Evolutionary conservation across 2,888 invertebrate genomes (phyloP).

Genomic region (Dynastes maya): DNA sequence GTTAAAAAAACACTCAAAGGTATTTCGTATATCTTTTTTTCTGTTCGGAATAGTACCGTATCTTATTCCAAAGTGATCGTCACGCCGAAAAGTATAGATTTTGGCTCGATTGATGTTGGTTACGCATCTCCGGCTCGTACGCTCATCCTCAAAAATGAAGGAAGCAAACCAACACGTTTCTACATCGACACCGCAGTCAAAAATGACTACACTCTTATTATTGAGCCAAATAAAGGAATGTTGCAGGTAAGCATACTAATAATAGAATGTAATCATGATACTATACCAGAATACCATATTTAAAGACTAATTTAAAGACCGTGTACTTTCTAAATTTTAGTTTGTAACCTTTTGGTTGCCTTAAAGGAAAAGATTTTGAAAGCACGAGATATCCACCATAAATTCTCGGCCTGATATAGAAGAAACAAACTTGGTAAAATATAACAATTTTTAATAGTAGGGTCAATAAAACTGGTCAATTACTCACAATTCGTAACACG

Average conservation of each 20-base stretch:
- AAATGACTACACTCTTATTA: slow-evolving; percentile 67
- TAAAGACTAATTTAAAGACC: neutral
- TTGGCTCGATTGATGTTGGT: slow-evolving; percentile 69
- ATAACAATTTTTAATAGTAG: too few species aligned
- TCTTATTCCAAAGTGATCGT: slow-evolving; percentile 62
- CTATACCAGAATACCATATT: neutral
- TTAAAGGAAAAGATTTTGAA: too few species aligned
- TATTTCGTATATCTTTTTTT: neutral
- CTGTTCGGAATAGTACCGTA: slow-evolving; percentile 56
- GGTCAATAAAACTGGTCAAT: too few species aligned
- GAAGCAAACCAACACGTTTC: slow-evolving; percentile 67
- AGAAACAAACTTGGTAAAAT: too few species aligned
- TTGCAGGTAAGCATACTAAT: slow-evolving; percentile 58
- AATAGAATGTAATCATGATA: too few species aligned
- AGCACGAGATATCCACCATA: too few species aligned
- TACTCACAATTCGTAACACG: too few species aligned
- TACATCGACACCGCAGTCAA: slow-evolving; percentile 68
- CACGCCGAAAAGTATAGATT: slow-evolving; percentile 66
- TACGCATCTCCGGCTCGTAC: slow-evolving; percentile 65
- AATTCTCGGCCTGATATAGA: too few species aligned
- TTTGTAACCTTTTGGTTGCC: too few species aligned
- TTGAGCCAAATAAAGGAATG: slow-evolving; percentile 68
- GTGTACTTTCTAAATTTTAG: too few species aligned
- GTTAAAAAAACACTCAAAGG: too few species aligned
- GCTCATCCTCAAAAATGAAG: slow-evolving; percentile 67